Percentiles rank a stretch among this genome's conserved stretches.
These are phyloP conservation scores for Biston betularia DNA, from an alignment of 2,888 invertebrate species.

Conservation along the genomic window DNA sequence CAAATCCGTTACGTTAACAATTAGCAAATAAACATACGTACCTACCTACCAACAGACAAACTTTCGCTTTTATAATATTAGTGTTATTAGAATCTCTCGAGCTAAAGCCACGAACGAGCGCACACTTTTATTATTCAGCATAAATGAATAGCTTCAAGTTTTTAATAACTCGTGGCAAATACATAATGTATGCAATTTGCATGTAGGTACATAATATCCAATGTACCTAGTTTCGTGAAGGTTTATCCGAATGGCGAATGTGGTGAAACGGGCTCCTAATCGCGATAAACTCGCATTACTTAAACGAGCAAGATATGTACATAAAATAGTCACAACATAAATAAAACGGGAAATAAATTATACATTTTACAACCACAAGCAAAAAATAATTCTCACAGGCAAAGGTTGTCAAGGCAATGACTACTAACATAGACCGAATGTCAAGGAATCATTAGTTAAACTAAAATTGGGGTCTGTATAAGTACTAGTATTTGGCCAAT, in stretches of 20 bases:
- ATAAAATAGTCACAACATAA: conserved; percentile 4
- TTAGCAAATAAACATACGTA: too few species aligned
- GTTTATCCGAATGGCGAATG: not conserved
- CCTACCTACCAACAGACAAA: too few species aligned
- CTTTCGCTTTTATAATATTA: too few species aligned
- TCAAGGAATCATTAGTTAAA: too few species aligned
- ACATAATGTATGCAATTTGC: too few species aligned
- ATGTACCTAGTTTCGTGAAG: conserved; percentile 7
- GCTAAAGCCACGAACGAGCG: too few species aligned
- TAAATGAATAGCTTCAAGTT: not conserved
- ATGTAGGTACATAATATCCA: not conserved
- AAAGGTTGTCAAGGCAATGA: not conserved
- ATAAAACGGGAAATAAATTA: conserved; percentile 5
- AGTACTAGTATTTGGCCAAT: too few species aligned
- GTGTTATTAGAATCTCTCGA: too few species aligned
- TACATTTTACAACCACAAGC: conserved; percentile 1
- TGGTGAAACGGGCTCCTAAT: conserved; percentile 8
- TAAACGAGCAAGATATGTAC: conserved; percentile 4
- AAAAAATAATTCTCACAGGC: not conserved
- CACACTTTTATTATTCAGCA: not conserved
- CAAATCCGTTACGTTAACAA: too few species aligned
- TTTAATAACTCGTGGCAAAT: not conserved
- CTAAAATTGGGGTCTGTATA: too few species aligned
- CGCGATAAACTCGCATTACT: too few species aligned
- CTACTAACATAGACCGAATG: too few species aligned